Percentiles rank a stretch among this genome's conserved stretches.
These are phyloP conservation scores for Cyclura pinguis DNA, from an alignment of 2,797 vertebrate genomes.

Conservation along the genomic window DNA sequence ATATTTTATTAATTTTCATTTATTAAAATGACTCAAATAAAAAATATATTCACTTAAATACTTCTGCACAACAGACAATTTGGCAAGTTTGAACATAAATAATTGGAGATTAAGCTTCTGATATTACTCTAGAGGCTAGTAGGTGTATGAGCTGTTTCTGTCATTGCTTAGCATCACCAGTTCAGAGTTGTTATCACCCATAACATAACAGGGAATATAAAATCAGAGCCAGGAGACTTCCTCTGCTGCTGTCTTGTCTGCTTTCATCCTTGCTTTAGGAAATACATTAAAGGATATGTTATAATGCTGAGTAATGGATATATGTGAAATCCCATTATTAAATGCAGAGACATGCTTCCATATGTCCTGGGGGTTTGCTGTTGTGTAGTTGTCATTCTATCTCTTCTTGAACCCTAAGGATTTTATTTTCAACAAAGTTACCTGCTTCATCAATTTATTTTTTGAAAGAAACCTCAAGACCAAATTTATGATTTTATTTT, in stretches of 20 bases:
- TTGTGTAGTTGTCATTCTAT: neutral
- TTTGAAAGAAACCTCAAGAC: neutral
- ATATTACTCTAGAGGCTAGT: neutral
- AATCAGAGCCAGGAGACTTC: neutral
- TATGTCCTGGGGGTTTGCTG: neutral
- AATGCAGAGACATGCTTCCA: neutral
- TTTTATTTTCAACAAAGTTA: neutral
- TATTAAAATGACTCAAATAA: no score
- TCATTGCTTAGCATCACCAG: neutral
- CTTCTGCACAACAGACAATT: neutral
- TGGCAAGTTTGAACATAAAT: neutral
- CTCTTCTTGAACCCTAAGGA: neutral
- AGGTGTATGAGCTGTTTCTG: neutral
- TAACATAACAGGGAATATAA: neutral
- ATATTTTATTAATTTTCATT: no score
- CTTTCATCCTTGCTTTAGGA: neutral
- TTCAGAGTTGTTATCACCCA: neutral
- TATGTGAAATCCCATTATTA: neutral
- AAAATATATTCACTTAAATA: neutral
- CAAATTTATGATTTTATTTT: neutral
- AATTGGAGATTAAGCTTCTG: neutral
- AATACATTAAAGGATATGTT: neutral
- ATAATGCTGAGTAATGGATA: neutral
- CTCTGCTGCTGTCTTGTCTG: neutral
- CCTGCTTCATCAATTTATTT: neutral